Percentiles rank a stretch among this genome's conserved stretches.
These are phyloP conservation scores for Metellina segmentata DNA, from an alignment of 2,888 invertebrate species.

Conservation along the genomic window DNA sequence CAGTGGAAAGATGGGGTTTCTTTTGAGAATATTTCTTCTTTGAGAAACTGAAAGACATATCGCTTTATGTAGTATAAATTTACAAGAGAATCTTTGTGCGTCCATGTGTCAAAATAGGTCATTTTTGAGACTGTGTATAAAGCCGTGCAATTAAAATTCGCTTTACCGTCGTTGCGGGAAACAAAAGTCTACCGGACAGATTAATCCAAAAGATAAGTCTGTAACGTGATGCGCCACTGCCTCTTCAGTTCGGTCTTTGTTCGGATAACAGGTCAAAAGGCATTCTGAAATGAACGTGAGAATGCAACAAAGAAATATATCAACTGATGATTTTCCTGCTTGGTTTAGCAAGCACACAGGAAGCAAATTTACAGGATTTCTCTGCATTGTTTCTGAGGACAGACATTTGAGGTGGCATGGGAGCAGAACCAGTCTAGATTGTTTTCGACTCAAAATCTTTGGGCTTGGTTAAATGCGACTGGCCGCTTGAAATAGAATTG, in stretches of 20 bases:
- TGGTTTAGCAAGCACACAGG: constrained; percentile 13
- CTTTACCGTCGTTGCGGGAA: background rate
- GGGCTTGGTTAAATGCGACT: too few species aligned
- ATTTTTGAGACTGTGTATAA: background rate
- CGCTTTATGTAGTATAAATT: too few species aligned
- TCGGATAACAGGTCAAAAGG: constrained; percentile 33
- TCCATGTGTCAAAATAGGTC: background rate
- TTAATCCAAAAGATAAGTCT: background rate
- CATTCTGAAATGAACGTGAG: constrained; percentile 7
- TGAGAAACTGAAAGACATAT: background rate
- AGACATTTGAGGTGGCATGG: background rate
- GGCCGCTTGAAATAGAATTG: too few species aligned
- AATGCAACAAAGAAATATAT: constrained; percentile 17
- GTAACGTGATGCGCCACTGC: constrained; percentile 18
- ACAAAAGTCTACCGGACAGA: background rate
- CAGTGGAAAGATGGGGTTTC: too few species aligned
- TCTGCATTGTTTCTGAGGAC: constrained; percentile 7
- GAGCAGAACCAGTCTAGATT: background rate
- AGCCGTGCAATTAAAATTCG: background rate
- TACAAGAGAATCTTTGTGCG: too few species aligned
- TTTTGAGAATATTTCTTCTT: background rate
- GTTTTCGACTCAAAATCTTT: background rate
- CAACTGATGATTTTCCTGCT: constrained; percentile 20
- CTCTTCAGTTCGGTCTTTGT: constrained; percentile 10
- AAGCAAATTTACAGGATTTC: constrained; percentile 11